Conservation (phyloP, 1,140 invertebrate species). For the Lycorma delicatula region DNA sequence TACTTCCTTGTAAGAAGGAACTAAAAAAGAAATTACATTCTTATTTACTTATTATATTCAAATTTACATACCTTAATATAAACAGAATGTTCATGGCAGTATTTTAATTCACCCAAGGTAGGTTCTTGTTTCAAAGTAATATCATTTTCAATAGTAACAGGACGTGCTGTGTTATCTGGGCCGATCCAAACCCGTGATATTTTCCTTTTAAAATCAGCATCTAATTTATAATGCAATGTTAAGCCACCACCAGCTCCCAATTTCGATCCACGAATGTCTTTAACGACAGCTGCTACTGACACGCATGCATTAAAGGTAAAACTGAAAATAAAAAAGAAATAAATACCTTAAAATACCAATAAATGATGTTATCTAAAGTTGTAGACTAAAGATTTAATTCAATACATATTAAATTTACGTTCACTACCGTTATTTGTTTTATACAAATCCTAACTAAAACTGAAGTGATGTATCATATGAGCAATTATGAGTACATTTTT, state of each 20-base stretch:
- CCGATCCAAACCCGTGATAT: conserved; percentile 75
- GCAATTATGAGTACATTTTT: too few species aligned
- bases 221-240: conserved; percentile 63
- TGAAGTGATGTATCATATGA: too few species aligned
- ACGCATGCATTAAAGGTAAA: conserved; percentile 85
- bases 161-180: conserved; percentile 36
- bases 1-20: too few species aligned
- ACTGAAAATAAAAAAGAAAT: conserved; percentile 42
- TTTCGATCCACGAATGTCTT: conserved; percentile 23
- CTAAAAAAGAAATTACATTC: too few species aligned
- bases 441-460: too few species aligned
- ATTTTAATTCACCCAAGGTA: conserved; percentile 31
- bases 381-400: too few species aligned
- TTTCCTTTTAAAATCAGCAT: conserved; percentile 75
- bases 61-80: conserved; percentile 65
- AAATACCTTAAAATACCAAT: background rate
- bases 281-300: conserved; percentile 56
- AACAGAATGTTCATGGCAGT: conserved; percentile 64
- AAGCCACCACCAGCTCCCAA: conserved; percentile 32
- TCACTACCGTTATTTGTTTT: too few species aligned
- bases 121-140: conserved; percentile 26
- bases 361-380: too few species aligned
- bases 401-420: too few species aligned
- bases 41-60: too few species aligned
- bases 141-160: conserved; percentile 33